Conservation (phyloP, 2,113 vertebrate species). For the Mirounga angustirostris region DNA sequence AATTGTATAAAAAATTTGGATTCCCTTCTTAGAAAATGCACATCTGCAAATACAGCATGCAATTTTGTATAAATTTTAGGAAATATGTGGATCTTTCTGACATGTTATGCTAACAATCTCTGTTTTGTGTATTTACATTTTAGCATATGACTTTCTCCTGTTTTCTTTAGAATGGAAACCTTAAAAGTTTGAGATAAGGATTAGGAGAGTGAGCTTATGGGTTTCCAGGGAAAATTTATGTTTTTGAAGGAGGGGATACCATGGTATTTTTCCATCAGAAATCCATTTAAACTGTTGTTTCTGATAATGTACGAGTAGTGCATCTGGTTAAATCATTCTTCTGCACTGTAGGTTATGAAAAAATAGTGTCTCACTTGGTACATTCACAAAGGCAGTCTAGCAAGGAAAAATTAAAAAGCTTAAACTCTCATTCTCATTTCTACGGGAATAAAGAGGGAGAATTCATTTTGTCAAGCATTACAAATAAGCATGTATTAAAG, state of each 20-base stretch:
- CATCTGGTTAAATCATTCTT: slow-evolving; percentile 77
- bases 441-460: slow-evolving; percentile 63
- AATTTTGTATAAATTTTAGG: slow-evolving; percentile 28
- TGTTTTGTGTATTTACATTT: slow-evolving; percentile 20
- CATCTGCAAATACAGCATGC: not conserved
- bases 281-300: slow-evolving; percentile 48
- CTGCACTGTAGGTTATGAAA: slow-evolving; percentile 58
- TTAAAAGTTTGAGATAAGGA: slow-evolving; percentile 45
- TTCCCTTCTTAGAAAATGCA: not conserved
- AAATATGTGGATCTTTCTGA: not conserved
- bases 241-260: slow-evolving; percentile 29
- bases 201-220: slow-evolving; percentile 39
- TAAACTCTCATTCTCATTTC: slow-evolving; percentile 81
- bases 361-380: slow-evolving; percentile 66
- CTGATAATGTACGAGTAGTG: slow-evolving; percentile 39
- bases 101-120: not conserved
- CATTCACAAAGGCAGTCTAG: slow-evolving; percentile 64
- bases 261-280: slow-evolving; percentile 5
- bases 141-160: not conserved
- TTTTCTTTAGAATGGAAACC: slow-evolving; percentile 17
- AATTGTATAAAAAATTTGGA: slow-evolving; percentile 18
- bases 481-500: slow-evolving; percentile 79
- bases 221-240: slow-evolving; percentile 47
- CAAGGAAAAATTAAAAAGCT: slow-evolving; percentile 73
- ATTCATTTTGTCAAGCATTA: slow-evolving; percentile 67